phyloP scores from a whole-genome alignment of 2,797 vertebrate genomes.

The Ptychobarbus kaznakovi region DNA sequence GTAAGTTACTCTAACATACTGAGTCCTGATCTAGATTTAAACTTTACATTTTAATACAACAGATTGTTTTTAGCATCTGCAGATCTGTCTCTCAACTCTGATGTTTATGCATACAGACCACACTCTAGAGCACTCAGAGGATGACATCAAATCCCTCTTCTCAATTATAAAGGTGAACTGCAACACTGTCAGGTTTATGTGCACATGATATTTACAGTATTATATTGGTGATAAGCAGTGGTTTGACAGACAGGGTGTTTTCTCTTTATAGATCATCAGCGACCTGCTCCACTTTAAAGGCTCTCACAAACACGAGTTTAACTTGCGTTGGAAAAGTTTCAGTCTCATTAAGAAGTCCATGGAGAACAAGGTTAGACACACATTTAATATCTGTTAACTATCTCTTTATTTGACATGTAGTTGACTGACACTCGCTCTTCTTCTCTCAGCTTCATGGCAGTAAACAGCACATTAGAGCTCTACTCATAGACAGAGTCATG shows the following conservation, averaged over 20 bases:
- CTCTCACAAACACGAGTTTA: slow-evolving; percentile 97
- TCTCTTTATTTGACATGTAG: neutral
- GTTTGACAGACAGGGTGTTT: neutral
- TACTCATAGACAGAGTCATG: slow-evolving; percentile 97
- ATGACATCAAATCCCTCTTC: slow-evolving; percentile 98
- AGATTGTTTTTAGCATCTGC: neutral
- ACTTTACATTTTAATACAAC: neutral
- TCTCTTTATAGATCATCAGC: slow-evolving; percentile 87
- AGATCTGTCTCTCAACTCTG: neutral
- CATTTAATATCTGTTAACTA: neutral
- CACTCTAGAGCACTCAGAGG: slow-evolving; percentile 93
- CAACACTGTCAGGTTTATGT: neutral
- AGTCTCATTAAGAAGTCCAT: slow-evolving; percentile 98
- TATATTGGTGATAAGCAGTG: neutral
- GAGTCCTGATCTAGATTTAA: neutral
- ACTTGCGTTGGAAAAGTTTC: slow-evolving; percentile 98
- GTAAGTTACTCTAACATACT: slow-evolving; percentile 79
- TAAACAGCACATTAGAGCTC: slow-evolving; percentile 95
- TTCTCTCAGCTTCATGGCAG: slow-evolving; percentile 90
- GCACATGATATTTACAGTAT: neutral
- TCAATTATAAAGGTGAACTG: slow-evolving; percentile 93
- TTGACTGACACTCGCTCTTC: neutral
- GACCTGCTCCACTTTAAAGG: slow-evolving; percentile 96
- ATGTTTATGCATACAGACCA: slow-evolving; percentile 77
- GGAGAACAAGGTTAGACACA: slow-evolving; percentile 91